These are phyloP conservation scores for Scolopax mira DNA, from an alignment of 2,113 vertebrate genomes.

Conservation along the genomic window DNA sequence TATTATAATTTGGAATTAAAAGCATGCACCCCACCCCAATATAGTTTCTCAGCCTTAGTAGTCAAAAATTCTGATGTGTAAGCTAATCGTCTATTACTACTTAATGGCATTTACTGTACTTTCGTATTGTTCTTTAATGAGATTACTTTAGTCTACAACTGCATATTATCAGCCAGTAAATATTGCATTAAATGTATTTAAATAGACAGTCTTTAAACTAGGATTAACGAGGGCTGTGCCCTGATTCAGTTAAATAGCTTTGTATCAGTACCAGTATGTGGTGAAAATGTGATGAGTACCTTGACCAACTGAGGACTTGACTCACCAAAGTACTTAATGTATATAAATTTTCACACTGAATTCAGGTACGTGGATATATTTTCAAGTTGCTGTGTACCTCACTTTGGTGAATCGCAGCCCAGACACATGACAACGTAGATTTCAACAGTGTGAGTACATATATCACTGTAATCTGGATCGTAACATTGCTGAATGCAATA, in stretches of 20 bases:
- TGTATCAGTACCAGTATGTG: not conserved
- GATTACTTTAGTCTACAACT: slow-evolving; percentile 49
- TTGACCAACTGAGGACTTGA: not conserved
- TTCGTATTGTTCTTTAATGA: slow-evolving; percentile 54
- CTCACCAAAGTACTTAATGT: not conserved
- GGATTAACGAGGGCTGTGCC: not conserved
- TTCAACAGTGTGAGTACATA: not conserved
- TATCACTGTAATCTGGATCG: not conserved
- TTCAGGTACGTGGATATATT: not conserved
- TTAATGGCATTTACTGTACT: slow-evolving; percentile 17
- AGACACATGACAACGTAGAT: fast-evolving
- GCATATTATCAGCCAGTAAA: slow-evolving; percentile 43
- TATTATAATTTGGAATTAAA: not conserved
- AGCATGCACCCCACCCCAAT: not conserved
- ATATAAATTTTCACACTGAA: not conserved
- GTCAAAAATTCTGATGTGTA: slow-evolving; percentile 6
- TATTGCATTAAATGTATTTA: slow-evolving; percentile 58
- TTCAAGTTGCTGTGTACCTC: not conserved
- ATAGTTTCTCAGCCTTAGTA: not conserved
- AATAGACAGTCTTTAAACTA: slow-evolving; percentile 27
- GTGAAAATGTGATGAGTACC: not conserved
- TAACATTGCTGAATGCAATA: not conserved
- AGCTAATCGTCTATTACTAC: slow-evolving; percentile 7
- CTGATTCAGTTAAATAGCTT: not conserved
- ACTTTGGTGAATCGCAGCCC: not conserved